Conservation (phyloP, 2,797 vertebrate species). For the Hydrophis major region DNA sequence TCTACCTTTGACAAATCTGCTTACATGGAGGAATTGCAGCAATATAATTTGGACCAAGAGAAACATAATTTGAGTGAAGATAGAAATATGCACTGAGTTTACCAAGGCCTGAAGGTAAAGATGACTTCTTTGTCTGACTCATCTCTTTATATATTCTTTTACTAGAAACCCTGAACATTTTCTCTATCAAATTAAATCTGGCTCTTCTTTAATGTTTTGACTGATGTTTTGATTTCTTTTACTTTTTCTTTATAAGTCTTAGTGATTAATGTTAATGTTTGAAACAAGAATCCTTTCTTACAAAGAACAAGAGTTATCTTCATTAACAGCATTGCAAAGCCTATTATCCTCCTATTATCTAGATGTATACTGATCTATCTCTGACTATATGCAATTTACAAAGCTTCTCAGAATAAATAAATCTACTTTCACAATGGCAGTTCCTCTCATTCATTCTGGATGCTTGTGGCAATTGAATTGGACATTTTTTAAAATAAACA, state of each 20-base stretch:
- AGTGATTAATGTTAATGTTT: background rate
- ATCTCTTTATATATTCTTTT: background rate
- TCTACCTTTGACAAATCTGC: background rate
- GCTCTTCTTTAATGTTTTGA: constrained; percentile 42
- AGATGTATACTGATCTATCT: background rate
- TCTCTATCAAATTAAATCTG: constrained; percentile 31
- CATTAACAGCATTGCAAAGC: background rate
- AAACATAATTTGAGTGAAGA: background rate
- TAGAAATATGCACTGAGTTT: background rate
- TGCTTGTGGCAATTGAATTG: background rate
- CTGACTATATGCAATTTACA: constrained; percentile 3
- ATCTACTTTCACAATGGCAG: background rate
- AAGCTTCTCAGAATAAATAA: background rate
- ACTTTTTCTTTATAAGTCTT: constrained; percentile 34
- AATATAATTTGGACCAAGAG: background rate
- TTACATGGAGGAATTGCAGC: background rate
- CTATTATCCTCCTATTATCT: background rate
- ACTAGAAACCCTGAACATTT: constrained; percentile 32
- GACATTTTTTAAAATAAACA: background rate
- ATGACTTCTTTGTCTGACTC: constrained; percentile 39
- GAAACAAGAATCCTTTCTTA: constrained; percentile 38
- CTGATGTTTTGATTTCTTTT: constrained; percentile 53
- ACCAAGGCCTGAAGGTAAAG: constrained; percentile 14
- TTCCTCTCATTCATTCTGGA: background rate
- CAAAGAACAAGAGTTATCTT: constrained; percentile 33